A percentile compares a stretch with the other conserved stretches of the same genome.
phyloP scores from a whole-genome alignment of 2,797 vertebrate genomes.

The Microctenopoma stevenorrisi region DNA sequence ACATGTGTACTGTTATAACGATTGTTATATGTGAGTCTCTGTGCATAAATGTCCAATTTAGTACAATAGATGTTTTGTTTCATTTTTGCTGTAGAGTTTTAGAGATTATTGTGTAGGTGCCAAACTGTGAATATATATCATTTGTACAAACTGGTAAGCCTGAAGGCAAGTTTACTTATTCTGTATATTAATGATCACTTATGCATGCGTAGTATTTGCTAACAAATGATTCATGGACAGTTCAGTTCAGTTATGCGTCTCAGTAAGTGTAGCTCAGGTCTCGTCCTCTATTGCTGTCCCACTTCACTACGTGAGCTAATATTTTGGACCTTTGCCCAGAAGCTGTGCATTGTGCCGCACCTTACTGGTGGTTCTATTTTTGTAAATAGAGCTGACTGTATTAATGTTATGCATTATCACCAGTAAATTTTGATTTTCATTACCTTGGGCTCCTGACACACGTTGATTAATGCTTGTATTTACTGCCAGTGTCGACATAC shows the following conservation, averaged over 20 bases:
- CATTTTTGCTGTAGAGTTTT: background rate
- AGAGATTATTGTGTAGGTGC: background rate
- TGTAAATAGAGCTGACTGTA: conserved; percentile 16
- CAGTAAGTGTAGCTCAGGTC: background rate
- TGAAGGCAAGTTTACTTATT: background rate
- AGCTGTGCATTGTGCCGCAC: background rate
- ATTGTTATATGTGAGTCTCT: too few species aligned
- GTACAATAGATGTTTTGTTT: background rate
- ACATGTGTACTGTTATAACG: too few species aligned
- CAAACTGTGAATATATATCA: too few species aligned
- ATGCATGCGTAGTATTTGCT: background rate
- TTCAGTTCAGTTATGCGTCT: conserved; percentile 2
- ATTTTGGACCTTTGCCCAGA: conserved; percentile 1
- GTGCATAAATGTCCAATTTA: too few species aligned
- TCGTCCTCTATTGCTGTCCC: conserved; percentile 3
- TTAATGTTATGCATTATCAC: conserved; percentile 36
- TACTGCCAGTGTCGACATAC: conserved; percentile 53
- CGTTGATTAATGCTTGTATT: conserved; percentile 52
- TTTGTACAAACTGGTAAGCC: background rate
- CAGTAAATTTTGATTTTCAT: conserved; percentile 46
- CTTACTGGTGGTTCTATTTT: conserved; percentile 27
- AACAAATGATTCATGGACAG: background rate
- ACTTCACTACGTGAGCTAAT: conserved; percentile 11
- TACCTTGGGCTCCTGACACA: conserved; percentile 14
- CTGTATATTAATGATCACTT: background rate